Conservation (phyloP, 2,113 vertebrate genomes). For the Chloroceryle aenea region DNA sequence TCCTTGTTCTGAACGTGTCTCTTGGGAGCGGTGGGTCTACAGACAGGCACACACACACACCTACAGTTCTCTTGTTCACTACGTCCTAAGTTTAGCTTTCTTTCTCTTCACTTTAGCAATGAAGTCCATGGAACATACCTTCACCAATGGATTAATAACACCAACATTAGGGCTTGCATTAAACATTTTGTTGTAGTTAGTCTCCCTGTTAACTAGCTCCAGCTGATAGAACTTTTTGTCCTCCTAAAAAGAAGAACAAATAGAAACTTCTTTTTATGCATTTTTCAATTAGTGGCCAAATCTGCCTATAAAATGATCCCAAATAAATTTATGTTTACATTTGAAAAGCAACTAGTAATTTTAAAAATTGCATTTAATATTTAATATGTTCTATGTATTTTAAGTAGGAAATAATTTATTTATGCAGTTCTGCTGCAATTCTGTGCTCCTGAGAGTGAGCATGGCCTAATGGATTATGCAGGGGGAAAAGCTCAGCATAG, state of each 20-base stretch:
- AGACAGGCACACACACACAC: background rate
- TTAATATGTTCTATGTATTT: background rate
- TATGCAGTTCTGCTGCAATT: background rate
- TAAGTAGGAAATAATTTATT: background rate
- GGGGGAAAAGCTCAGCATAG: background rate
- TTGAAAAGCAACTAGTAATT: constrained; percentile 9
- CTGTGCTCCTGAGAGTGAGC: background rate
- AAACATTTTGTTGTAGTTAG: constrained; percentile 99
- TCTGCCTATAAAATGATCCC: constrained; percentile 19
- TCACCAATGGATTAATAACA: constrained; percentile 97
- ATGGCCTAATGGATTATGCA: background rate
- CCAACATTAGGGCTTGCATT: constrained; percentile 96
- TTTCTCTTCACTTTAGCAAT: constrained; percentile 53
- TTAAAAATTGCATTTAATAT: constrained; percentile 15
- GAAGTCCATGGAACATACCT: constrained; percentile 86
- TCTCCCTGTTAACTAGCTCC: constrained; percentile 98
- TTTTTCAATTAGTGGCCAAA: constrained; percentile 41
- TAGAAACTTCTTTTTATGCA: constrained; percentile 75
- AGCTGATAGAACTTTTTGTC: constrained; percentile 99
- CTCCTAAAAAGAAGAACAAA: constrained; percentile 86
- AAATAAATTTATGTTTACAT: background rate
- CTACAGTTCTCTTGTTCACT: background rate
- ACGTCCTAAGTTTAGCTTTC: background rate
- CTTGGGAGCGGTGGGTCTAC: background rate
- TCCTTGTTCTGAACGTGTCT: background rate